Base-by-base conservation (phyloP, 1,140 invertebrate species). In the Cotesia glomerata region DNA sequence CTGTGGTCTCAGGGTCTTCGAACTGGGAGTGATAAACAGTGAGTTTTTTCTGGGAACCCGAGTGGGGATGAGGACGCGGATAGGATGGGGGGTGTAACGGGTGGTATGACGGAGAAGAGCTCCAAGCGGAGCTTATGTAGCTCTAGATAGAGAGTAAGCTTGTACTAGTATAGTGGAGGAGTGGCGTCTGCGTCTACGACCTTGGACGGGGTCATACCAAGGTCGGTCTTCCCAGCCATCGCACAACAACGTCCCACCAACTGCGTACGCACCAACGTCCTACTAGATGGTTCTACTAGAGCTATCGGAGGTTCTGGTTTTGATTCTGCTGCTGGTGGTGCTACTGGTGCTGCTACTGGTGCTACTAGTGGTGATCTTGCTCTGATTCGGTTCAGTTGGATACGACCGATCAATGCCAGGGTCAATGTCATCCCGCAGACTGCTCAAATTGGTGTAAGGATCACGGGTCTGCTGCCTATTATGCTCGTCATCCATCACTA, bases 181-280 rank as follows among this genome's bases (percentile, higher is more conserved):
- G 78, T 78, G 81, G 76, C 75, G 81, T 82, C 79, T 82, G 74
- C 77, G 83, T 85, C 84, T 84, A 77, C 83, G 84, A 84, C 84
- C 83, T 84, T 84, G 82, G 62, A 74, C 77, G 79, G 79, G 81
- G 79, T 81, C 82, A 78, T 75, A 76, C 73, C 83, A 85, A 85
- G 84, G 84, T 85, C 84, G 83, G 71, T 52, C 69, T 68, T 54
- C 74, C 72, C 68, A 39, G 59, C 62, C 69, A 70, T 49, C 62
- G 51, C 66, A 59, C 65, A 26, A 26, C 26, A 26, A 75, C 70
- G 74, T 72, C 63, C 74, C 76, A 78, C 78, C 77, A 81, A 79
- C 74, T 77, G 74, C 79, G 76, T 79, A 80, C 79, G 78, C 77
- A 77, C 75, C 68, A 70, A 61, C 62, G 66, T 77, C 59, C 62